Conservation (phyloP, 2,888 invertebrate species). For the Diarsia brunnea region DNA sequence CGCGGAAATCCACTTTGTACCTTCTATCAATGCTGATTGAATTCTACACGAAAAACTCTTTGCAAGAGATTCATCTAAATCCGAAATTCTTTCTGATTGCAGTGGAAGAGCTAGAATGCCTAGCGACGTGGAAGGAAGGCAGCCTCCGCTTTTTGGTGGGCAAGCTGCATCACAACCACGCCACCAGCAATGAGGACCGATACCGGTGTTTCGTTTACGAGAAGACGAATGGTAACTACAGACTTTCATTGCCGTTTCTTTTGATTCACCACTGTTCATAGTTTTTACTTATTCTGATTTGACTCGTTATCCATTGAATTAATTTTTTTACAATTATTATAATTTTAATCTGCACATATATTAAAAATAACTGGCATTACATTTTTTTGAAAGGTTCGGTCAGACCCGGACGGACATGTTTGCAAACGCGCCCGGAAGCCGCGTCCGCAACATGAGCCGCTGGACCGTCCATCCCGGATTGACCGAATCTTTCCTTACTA, state of each 20-base stretch:
- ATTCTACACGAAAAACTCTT: neutral
- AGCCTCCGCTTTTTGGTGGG: constrained; percentile 97
- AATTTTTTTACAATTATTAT: neutral
- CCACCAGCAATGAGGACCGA: constrained; percentile 97
- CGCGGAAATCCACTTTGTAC: neutral
- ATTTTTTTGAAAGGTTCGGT: neutral
- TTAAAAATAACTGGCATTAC: neutral
- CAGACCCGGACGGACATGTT: neutral
- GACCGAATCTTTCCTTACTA: neutral
- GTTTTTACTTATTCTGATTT: neutral
- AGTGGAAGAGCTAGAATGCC: constrained; percentile 97
- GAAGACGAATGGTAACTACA: constrained; percentile 92
- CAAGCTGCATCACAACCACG: constrained; percentile 96
- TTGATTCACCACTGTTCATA: neutral
- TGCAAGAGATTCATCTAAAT: neutral
- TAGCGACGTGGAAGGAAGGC: constrained; percentile 98
- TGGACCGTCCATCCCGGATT: neutral
- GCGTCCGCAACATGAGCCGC: neutral
- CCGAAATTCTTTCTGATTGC: constrained; percentile 72
- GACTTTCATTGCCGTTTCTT: neutral
- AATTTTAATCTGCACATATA: neutral
- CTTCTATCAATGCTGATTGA: neutral
- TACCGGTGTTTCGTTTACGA: constrained; percentile 99
- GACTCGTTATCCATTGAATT: neutral
- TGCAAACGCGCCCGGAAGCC: neutral